A percentile compares a stretch with the other conserved stretches of the same genome.
These are phyloP conservation scores for Fopius arisanus DNA, from an alignment of 1,140 invertebrate species.

Conservation along the genomic window DNA sequence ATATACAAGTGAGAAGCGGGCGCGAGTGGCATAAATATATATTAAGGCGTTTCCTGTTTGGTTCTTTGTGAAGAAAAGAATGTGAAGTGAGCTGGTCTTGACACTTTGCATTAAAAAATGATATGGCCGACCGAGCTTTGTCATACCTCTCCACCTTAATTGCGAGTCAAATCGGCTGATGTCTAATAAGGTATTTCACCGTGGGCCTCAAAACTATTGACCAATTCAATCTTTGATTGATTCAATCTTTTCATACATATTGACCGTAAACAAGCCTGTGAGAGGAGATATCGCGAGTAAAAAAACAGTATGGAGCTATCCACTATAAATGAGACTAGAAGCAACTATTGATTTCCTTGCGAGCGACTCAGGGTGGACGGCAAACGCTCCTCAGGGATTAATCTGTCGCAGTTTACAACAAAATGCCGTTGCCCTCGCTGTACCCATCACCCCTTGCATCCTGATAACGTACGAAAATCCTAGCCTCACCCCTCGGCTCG, in stretches of 20 bases:
- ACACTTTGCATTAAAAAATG: background rate
- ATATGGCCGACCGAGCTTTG: no score
- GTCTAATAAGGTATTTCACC: no score
- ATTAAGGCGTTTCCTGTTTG: conserved; percentile 3
- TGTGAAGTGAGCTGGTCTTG: background rate
- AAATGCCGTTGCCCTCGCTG: no score
- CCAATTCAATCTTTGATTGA: background rate
- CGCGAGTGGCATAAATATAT: conserved; percentile 14
- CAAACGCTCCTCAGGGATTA: background rate
- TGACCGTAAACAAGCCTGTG: no score
- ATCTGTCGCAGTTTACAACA: background rate
- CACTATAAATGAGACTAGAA: no score
- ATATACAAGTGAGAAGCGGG: background rate
- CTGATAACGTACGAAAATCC: background rate
- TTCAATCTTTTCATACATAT: no score
- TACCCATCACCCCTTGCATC: no score
- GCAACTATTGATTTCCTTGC: no score
- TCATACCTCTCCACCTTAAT: no score
- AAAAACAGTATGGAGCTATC: background rate
- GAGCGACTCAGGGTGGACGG: background rate
- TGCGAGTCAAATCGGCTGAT: no score
- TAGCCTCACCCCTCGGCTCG: background rate
- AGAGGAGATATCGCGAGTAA: no score
- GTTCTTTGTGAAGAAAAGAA: background rate
- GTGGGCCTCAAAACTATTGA: background rate